Evolutionary conservation across 2,113 vertebrate species (phyloP).

Genomic region (Potamarius usumacintae): DNA sequence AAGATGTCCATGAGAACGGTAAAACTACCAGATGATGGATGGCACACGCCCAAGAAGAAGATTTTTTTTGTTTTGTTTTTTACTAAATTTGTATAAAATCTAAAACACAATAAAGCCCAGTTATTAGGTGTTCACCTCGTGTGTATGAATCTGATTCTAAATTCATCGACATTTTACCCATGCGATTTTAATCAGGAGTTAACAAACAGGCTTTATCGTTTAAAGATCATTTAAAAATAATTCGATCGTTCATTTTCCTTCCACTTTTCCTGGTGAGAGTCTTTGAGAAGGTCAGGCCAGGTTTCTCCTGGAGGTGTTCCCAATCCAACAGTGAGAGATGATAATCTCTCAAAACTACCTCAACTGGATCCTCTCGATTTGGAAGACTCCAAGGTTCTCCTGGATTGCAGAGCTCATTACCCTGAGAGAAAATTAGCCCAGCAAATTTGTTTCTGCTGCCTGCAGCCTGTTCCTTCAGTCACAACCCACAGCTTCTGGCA

Average conservation of each 20-base stretch:
- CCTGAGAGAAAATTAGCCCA: too few relatives aligned
- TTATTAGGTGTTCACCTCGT: not conserved
- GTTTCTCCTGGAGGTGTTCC: not conserved
- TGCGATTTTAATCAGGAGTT: not conserved
- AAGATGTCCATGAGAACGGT: conserved; percentile 92
- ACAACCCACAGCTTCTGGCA: too few relatives aligned
- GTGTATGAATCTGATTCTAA: not conserved
- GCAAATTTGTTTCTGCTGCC: too few relatives aligned
- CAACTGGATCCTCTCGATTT: too few relatives aligned
- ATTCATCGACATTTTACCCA: not conserved
- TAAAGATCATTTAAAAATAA: not conserved
- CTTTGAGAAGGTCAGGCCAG: not conserved
- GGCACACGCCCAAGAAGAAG: not conserved
- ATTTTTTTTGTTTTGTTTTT: not conserved
- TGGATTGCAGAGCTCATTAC: too few relatives aligned
- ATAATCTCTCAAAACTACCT: too few relatives aligned
- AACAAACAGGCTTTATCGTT: too few relatives aligned
- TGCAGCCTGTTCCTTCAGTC: too few relatives aligned
- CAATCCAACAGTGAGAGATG: too few relatives aligned
- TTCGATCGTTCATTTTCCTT: not conserved
- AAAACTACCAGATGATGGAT: conserved; percentile 86
- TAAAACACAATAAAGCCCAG: not conserved
- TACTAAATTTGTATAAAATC: conserved; percentile 14
- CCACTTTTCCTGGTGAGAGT: not conserved
- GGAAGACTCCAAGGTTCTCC: too few relatives aligned